A percentile compares a stretch with the other conserved stretches of the same genome.
These are phyloP conservation scores for Dryocosmus kuriphilus DNA, from an alignment of 2,888 invertebrate species.

Conservation along the genomic window DNA sequence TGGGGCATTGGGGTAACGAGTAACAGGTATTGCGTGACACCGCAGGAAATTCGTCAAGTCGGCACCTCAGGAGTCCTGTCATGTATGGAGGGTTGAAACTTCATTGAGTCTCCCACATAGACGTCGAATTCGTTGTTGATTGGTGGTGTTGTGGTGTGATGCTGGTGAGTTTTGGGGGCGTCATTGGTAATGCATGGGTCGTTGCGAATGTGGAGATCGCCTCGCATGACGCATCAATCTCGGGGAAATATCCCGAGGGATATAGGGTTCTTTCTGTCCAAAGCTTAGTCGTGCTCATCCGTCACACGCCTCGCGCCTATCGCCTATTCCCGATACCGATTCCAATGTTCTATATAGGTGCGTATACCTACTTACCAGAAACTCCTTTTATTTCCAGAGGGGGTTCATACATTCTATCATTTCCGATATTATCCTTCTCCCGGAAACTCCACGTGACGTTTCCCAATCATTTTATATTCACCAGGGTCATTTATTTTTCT, in stretches of 20 bases:
- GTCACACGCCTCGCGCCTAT: constrained; percentile 59
- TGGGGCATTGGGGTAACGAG: constrained; percentile 15
- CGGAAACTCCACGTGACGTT: no score
- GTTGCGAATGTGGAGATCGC: constrained; percentile 63
- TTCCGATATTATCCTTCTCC: no score
- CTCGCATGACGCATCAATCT: constrained; percentile 72
- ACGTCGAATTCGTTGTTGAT: constrained; percentile 21
- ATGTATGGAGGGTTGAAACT: constrained; percentile 11
- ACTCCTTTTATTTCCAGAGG: constrained; percentile 1
- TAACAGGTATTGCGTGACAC: constrained; percentile 37
- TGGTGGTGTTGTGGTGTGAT: constrained; percentile 37
- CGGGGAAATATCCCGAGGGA: constrained; percentile 63
- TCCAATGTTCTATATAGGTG: neutral
- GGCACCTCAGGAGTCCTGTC: constrained; percentile 10
- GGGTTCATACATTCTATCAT: neutral
- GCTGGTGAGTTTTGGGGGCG: constrained; percentile 51
- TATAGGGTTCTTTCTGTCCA: constrained; percentile 62
- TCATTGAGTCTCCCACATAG: constrained; percentile 1
- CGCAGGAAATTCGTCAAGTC: constrained; percentile 28
- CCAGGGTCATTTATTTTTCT: no score
- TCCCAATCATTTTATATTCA: no score
- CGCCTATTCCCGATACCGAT: constrained; percentile 36
- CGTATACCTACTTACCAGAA: neutral
- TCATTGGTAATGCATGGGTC: constrained; percentile 69
- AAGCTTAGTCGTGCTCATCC: constrained; percentile 67